These are phyloP conservation scores for Pseudopodoces humilis DNA, from an alignment of 2,113 vertebrate species.

Conservation along the genomic window DNA sequence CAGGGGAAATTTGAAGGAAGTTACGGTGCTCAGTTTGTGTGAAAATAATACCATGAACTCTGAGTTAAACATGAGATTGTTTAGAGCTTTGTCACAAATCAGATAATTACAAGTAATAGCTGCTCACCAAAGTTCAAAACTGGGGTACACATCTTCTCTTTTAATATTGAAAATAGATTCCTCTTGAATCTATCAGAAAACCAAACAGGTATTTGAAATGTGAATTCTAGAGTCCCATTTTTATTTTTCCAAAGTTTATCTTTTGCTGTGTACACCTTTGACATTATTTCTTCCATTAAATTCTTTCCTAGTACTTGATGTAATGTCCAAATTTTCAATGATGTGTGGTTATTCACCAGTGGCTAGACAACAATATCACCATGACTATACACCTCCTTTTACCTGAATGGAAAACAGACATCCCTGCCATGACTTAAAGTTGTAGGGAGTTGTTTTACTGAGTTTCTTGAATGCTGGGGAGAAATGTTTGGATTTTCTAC, in stretches of 20 bases:
- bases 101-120: neutral
- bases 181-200: neutral
- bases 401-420: neutral
- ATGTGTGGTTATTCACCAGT: neutral
- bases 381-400: neutral
- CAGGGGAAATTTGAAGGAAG: neutral
- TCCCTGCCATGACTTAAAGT: neutral
- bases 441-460: neutral
- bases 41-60: neutral
- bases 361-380: neutral
- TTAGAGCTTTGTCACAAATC: neutral
- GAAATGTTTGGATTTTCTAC: neutral
- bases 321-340: neutral
- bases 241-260: neutral
- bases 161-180: neutral
- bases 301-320: neutral
- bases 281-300: neutral
- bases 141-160: neutral
- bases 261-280: neutral
- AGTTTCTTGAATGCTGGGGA: neutral
- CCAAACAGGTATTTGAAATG: neutral
- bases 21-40: neutral
- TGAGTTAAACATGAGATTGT: neutral
- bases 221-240: neutral
- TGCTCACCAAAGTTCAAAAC: neutral